phyloP scores from a whole-genome alignment of 1,140 invertebrate genomes.

The Dreissena polymorpha region DNA sequence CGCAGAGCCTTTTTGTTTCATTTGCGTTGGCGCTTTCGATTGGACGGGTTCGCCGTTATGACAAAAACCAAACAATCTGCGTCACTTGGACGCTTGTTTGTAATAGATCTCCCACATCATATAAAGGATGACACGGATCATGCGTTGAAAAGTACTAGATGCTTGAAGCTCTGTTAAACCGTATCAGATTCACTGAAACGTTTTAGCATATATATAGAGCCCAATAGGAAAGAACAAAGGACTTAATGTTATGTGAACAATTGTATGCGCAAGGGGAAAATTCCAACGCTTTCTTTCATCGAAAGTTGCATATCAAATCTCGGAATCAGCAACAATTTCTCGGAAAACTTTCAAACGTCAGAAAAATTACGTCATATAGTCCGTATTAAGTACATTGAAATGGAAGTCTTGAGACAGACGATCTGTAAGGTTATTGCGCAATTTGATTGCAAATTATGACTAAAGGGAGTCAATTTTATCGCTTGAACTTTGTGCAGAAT shows the following conservation, averaged over 20 bases:
- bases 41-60: constrained; percentile 16
- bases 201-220: no score
- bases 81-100: constrained; percentile 44
- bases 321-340: constrained; percentile 50
- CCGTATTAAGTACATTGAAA: no score
- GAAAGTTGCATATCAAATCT: constrained; percentile 12
- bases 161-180: background rate
- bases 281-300: no score
- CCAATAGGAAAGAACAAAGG: no score
- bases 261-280: no score
- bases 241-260: no score
- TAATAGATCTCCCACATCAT: constrained; percentile 16
- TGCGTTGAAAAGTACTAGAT: constrained; percentile 34
- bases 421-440: no score
- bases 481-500: no score
- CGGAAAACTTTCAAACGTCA: constrained; percentile 39
- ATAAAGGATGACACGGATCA: constrained; percentile 29
- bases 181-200: no score
- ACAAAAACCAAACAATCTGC: constrained; percentile 36
- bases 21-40: constrained; percentile 6
- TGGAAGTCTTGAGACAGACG: no score
- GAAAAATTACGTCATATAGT: constrained; percentile 35
- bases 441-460: no score
- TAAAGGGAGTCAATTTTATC: no score
- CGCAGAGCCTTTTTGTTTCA: constrained; percentile 27